phyloP scores from a whole-genome alignment of 2,113 vertebrate species.

The Pyxicephalus adspersus region DNA sequence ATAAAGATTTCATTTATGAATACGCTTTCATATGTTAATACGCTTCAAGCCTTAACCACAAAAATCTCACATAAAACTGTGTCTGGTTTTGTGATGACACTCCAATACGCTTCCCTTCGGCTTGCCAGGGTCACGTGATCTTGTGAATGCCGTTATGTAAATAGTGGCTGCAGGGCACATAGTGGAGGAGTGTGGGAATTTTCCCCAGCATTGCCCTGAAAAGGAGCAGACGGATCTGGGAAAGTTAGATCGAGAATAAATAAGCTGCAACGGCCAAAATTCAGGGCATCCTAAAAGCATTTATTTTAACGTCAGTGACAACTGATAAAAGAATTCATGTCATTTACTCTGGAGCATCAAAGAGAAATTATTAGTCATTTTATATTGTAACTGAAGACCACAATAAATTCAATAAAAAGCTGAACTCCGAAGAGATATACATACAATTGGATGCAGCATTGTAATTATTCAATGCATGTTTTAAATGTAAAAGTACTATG shows the following conservation, averaged over 20 bases:
- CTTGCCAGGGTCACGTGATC: neutral
- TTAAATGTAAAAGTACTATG: no score
- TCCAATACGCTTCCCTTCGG: neutral
- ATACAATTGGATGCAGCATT: no score
- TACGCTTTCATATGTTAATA: no score
- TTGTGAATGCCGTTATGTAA: neutral
- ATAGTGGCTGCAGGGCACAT: neutral
- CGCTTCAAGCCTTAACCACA: neutral
- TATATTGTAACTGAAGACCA: neutral
- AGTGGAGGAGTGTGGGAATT: neutral
- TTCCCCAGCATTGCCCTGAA: conserved; percentile 11
- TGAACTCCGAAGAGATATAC: no score
- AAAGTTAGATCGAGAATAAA: conserved; percentile 21
- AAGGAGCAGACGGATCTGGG: conserved; percentile 37
- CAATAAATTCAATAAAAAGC: no score
- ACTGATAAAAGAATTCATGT: neutral
- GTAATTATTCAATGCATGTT: no score
- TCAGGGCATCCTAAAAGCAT: conserved; percentile 19
- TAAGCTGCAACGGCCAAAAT: conserved; percentile 1
- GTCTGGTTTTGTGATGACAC: neutral
- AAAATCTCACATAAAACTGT: neutral
- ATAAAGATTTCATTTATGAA: neutral
- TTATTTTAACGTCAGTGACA: neutral
- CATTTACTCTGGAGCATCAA: neutral
- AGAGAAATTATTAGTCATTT: neutral